Percentiles rank a stretch among this genome's conserved stretches.
Evolutionary conservation across 2,888 invertebrate genomes (phyloP).

Genomic region (Calameuta idolon): DNA sequence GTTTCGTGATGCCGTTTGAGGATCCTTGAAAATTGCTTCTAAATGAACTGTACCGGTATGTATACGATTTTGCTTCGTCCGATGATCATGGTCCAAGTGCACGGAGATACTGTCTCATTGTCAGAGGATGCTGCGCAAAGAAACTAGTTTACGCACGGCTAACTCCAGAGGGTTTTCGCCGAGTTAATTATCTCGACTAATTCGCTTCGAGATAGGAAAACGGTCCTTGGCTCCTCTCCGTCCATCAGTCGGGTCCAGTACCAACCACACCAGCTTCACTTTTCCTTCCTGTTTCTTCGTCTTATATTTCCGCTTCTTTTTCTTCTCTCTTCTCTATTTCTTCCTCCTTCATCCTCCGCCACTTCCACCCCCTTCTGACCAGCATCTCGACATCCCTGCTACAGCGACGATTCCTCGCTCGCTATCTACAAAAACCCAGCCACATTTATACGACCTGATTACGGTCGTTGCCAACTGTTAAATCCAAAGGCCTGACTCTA

Average conservation of each 20-base stretch:
- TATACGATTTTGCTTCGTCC: too few species aligned
- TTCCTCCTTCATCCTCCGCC: conserved; percentile 20
- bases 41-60: too few species aligned
- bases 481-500: conserved; percentile 3
- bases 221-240: conserved; percentile 20
- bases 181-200: conserved; percentile 51
- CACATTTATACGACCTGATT: conserved; percentile 56
- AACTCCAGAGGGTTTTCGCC: conserved; percentile 27
- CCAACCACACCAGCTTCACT: too few species aligned
- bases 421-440: conserved; percentile 48
- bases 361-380: conserved; percentile 8
- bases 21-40: too few species aligned
- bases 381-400: not conserved
- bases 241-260: not conserved
- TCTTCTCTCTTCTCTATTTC: not conserved
- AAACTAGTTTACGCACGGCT: conserved; percentile 38
- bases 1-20: too few species aligned
- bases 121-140: conserved; percentile 26
- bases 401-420: conserved; percentile 3
- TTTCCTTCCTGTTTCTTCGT: not conserved
- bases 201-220: conserved; percentile 44
- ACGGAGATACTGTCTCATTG: too few species aligned
- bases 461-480: conserved; percentile 41
- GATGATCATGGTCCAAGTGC: too few species aligned
- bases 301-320: conserved; percentile 9